These are phyloP conservation scores for Tragelaphus oryx DNA, from an alignment of 2,797 vertebrate species.

Conservation along the genomic window DNA sequence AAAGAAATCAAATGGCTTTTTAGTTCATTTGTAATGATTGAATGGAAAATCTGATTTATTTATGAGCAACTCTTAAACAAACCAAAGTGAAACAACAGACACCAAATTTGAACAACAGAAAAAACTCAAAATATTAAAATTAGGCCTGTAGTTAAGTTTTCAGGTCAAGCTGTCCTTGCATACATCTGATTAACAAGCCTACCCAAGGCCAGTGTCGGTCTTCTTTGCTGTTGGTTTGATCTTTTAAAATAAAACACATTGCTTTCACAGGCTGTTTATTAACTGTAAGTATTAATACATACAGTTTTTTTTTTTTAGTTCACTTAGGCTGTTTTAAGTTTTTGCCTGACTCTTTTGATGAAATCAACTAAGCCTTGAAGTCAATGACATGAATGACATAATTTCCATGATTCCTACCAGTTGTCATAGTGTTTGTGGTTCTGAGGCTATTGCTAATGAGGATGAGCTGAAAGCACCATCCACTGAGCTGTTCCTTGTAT, in stretches of 20 bases:
- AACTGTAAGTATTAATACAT: neutral
- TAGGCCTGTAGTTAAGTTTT: conserved; percentile 50
- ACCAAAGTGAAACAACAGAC: conserved; percentile 20
- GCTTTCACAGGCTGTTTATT: neutral
- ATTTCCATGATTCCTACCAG: neutral
- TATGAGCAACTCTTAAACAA: conserved; percentile 24
- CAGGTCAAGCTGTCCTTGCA: conserved; percentile 34
- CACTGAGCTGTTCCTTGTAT: neutral
- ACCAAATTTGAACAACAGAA: conserved; percentile 5
- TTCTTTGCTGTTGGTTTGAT: neutral
- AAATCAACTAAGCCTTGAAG: neutral
- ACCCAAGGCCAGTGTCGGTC: neutral
- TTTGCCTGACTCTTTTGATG: neutral
- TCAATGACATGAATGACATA: neutral
- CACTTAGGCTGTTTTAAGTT: neutral
- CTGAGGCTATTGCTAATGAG: neutral
- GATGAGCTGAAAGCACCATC: neutral
- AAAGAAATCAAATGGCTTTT: neutral
- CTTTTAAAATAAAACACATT: conserved; percentile 24
- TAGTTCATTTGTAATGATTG: conserved; percentile 6
- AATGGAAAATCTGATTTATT: conserved; percentile 24
- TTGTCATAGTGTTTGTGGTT: neutral
- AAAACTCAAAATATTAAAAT: conserved; percentile 13
- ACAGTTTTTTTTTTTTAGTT: neutral
- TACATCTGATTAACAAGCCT: conserved; percentile 26